These are phyloP conservation scores for Erebia aethiops DNA, from an alignment of 2,888 invertebrate species.

Conservation along the genomic window DNA sequence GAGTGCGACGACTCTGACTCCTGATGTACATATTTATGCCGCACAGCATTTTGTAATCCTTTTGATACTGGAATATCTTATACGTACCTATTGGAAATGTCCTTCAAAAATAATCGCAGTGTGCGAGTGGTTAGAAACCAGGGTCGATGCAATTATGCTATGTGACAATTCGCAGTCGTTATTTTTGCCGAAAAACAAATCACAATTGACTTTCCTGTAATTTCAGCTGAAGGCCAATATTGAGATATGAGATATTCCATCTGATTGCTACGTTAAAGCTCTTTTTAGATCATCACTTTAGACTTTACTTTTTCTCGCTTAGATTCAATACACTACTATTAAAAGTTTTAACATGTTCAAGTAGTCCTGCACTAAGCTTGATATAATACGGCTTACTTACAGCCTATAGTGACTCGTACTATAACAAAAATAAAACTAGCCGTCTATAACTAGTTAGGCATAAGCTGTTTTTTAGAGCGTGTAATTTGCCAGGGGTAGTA, in stretches of 20 bases:
- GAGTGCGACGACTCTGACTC: constrained; percentile 61
- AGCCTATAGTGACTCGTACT: no score
- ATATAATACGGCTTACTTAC: no score
- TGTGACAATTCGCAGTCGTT: neutral
- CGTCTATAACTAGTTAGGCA: neutral
- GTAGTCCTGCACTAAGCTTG: no score
- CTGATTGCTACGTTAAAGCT: neutral
- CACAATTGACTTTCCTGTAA: no score
- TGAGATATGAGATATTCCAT: neutral
- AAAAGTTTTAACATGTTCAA: no score
- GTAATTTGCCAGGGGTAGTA: neutral
- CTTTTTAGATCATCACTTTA: neutral
- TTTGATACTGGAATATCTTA: constrained; percentile 8
- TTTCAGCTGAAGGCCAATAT: neutral
- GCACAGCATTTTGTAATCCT: constrained; percentile 9
- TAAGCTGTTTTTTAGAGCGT: neutral
- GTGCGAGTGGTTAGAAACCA: neutral
- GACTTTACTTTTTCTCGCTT: neutral
- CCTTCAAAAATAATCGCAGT: neutral
- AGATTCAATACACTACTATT: neutral
- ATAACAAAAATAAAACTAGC: neutral
- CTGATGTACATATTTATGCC: constrained; percentile 18
- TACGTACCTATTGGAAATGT: neutral
- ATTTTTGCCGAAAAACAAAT: neutral
- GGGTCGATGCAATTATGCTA: neutral